Base-by-base conservation (phyloP, 2,113 vertebrate species). In the Sceloporus tristichus region DNA sequence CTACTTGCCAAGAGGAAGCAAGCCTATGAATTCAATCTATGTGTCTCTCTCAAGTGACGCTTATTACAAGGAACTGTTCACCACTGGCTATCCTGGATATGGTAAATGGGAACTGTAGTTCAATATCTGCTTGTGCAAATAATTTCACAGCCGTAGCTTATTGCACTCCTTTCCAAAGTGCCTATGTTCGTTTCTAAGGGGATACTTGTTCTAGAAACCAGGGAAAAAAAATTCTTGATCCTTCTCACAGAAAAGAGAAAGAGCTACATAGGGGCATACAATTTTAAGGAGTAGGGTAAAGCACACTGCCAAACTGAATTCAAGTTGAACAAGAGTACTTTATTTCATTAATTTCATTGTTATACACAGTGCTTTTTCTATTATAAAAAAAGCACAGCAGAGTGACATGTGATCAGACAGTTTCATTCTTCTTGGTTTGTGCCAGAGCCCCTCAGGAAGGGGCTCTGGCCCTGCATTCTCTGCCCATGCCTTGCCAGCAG, bases 361-460 rank as follows among this genome's bases (percentile, higher is more conserved):
- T 68, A 13, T 1, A 10, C 53, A 79, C 48, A 23, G 27, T 6
- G 23, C 25, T 11, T 21, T 14, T 3, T 2, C 34, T 8, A 2
- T 9, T 53, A 11, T 4, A 59, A 79, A 66, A 34, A 16, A 48
- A 8, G 75, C 38, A 9, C 2, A 21, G 8, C 84, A 88, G 83
- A 81, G 79, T 78, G 53, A 85, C 1, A 7, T 70, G 90, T 93
- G 96, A 98, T 98, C 97, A 98, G 98, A 95, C 56, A 87, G 56
- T 84, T 40, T 70, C 81, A 7, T 42, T 97, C 97, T 13, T 98
- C 98, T 96, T 82, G 19, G 92, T 70, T 14, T 14, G 27, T 85
- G 87, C 5, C 66, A 48, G 73, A 84, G 71, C 84, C 86, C 81
- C 82, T 27, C 0, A 48, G 2, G 7, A 9, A 81, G 65, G 71